phyloP scores from a whole-genome alignment of 2,113 vertebrate genomes.

The Dromiciops gliroides region DNA sequence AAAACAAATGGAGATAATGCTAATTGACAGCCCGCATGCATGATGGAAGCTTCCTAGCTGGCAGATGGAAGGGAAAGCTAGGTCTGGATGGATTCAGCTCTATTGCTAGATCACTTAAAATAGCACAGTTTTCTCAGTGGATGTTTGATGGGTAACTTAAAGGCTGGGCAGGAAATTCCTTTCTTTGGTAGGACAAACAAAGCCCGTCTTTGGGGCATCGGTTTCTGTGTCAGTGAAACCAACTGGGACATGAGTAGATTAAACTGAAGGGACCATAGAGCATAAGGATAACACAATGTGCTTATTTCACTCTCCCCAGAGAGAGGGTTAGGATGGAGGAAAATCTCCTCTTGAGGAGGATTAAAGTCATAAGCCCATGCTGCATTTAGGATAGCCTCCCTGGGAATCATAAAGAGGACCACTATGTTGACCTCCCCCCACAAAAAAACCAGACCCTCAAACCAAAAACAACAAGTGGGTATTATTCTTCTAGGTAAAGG shows the following conservation, averaged over 20 bases:
- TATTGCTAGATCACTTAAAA: conserved; percentile 77
- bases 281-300: not conserved
- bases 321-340: not conserved
- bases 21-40: conserved; percentile 86
- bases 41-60: conserved; percentile 77
- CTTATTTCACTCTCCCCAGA: not conserved
- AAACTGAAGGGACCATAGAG: not conserved
- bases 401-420: not conserved
- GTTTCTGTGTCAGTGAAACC: conserved; percentile 31
- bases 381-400: not conserved
- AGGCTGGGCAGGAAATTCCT: conserved; percentile 80
- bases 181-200: conserved; percentile 31
- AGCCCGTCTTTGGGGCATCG: conserved; percentile 37
- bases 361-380: not conserved
- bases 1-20: conserved; percentile 87
- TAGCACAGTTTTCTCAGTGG: conserved; percentile 78
- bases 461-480: not conserved
- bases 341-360: not conserved
- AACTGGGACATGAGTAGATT: not conserved
- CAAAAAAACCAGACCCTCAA: not conserved
- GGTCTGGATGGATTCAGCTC: conserved; percentile 75
- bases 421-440: not conserved
- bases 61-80: conserved; percentile 73
- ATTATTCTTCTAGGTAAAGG: not conserved
- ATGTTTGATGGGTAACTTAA: conserved; percentile 79